Percentiles rank a stretch among this genome's conserved stretches.
phyloP scores from a whole-genome alignment of 2,888 invertebrate genomes.

The Lagria hirta region DNA sequence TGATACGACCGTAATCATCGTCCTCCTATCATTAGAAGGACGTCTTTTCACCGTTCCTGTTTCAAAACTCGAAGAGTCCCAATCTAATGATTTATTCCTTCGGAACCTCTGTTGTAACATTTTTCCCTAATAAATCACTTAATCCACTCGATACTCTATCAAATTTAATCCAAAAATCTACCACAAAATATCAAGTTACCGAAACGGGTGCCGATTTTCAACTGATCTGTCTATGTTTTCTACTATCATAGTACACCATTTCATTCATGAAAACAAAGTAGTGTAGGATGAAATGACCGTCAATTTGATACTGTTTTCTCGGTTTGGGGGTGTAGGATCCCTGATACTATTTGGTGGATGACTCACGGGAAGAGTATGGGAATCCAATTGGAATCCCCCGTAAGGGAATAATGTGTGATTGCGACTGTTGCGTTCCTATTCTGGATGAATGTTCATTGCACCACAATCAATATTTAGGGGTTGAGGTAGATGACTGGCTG shows the following conservation, averaged over 20 bases:
- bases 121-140: too few relatives aligned
- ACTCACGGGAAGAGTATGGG: conserved; percentile 48
- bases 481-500: conserved; percentile 6
- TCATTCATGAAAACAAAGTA: too few relatives aligned
- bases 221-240: too few relatives aligned
- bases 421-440: conserved; percentile 33
- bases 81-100: conserved; percentile 63
- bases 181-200: too few relatives aligned
- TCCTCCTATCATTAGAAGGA: conserved; percentile 48
- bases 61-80: conserved; percentile 71
- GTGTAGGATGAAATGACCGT: conserved; percentile 23
- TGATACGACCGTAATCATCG: too few relatives aligned
- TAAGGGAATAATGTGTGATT: conserved; percentile 21
- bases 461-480: conserved; percentile 10
- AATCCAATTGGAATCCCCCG: conserved; percentile 50
- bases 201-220: too few relatives aligned
- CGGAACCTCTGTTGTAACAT: too few relatives aligned
- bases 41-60: conserved; percentile 74
- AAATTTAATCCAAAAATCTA: too few relatives aligned
- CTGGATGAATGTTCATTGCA: conserved; percentile 19
- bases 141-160: too few relatives aligned
- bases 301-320: too few relatives aligned
- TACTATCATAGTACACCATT: too few relatives aligned
- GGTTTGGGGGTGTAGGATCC: conserved; percentile 38
- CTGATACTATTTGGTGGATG: conserved; percentile 50